A percentile compares a stretch with the other conserved stretches of the same genome.
Evolutionary conservation across 2,113 vertebrate species (phyloP).

Genomic region (Bombycilla garrulus): DNA sequence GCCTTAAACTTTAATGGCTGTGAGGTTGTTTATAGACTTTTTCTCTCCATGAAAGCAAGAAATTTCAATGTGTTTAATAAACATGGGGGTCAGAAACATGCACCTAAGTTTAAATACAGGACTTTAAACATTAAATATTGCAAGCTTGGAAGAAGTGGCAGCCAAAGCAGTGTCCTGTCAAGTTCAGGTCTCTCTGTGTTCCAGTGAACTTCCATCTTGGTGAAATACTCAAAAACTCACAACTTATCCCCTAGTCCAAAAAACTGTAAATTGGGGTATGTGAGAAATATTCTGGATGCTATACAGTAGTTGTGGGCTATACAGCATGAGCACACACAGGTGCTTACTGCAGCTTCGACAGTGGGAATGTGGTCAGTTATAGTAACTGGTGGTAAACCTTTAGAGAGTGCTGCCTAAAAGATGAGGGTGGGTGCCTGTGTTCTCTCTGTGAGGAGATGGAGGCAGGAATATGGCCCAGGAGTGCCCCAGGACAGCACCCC

Average conservation of each 20-base stretch:
- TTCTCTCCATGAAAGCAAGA: neutral
- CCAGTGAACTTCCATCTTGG: neutral
- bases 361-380: neutral
- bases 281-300: neutral
- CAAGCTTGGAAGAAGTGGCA: neutral
- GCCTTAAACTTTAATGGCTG: neutral
- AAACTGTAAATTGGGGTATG: neutral
- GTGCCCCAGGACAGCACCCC: neutral
- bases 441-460: neutral
- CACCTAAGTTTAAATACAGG: neutral
- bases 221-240: neutral
- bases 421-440: accelerated
- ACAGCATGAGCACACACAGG: neutral
- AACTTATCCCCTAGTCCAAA: neutral
- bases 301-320: neutral
- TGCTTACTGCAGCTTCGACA: neutral
- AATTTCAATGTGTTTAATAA: neutral
- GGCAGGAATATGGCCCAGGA: no score
- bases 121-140: neutral
- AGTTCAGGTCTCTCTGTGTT: neutral
- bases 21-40: neutral
- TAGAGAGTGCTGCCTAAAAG: neutral
- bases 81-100: neutral
- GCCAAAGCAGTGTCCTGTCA: neutral
- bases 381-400: neutral